phyloP scores from a whole-genome alignment of 2,113 vertebrate species.

The Ochotona princeps region DNA sequence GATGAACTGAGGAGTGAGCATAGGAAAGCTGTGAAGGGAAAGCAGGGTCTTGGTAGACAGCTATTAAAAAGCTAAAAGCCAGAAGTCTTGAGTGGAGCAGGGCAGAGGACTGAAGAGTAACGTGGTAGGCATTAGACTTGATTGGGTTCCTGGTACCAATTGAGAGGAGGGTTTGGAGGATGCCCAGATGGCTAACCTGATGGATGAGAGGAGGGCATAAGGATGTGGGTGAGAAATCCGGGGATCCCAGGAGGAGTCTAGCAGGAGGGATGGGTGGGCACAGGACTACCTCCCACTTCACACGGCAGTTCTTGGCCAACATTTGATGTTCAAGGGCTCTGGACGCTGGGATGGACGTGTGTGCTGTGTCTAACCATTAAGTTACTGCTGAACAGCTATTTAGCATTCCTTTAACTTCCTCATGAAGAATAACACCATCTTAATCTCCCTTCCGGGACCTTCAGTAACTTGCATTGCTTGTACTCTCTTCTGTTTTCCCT shows the following conservation, averaged over 20 bases:
- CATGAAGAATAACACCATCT: not conserved
- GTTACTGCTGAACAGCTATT: not conserved
- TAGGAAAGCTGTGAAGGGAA: not conserved
- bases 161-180: not conserved
- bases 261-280: not conserved
- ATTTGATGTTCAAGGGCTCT: not conserved
- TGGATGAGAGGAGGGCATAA: no score
- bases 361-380: not conserved
- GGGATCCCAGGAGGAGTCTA: not conserved
- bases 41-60: not conserved
- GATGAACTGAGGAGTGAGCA: not conserved
- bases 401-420: not conserved
- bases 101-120: not conserved
- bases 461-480: slow-evolving; percentile 16
- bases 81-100: not conserved
- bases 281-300: not conserved
- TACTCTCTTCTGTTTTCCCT: not conserved
- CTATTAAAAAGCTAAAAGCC: not conserved
- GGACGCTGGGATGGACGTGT: not conserved
- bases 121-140: accelerated
- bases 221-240: no score
- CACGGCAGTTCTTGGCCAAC: not conserved
- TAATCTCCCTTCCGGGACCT: not conserved
- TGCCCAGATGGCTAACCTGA: not conserved
- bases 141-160: no score